Percentiles rank a stretch among this genome's conserved stretches.
Evolutionary conservation across 2,113 vertebrate species (phyloP).

Genomic region (Trinectes maculatus): DNA sequence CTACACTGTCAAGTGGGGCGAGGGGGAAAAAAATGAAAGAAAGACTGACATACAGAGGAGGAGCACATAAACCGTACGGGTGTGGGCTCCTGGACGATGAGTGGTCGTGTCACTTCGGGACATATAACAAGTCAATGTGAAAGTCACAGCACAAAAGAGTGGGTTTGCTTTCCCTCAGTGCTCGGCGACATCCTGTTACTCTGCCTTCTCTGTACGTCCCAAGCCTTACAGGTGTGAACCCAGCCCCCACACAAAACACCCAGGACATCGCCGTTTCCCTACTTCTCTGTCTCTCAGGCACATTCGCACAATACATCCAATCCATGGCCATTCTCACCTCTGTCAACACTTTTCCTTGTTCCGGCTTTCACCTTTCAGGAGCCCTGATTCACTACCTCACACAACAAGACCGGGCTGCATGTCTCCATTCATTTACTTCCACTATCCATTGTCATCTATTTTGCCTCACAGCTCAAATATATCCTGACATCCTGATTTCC

Average conservation of each 20-base stretch:
- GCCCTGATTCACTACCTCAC: slow-evolving; percentile 5
- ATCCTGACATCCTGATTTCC: not conserved
- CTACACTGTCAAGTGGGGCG: slow-evolving; percentile 22
- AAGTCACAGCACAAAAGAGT: not conserved
- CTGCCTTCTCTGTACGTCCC: not conserved
- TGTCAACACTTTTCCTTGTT: slow-evolving; percentile 23
- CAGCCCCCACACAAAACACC: not conserved
- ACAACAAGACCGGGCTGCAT: not conserved
- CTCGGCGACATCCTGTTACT: no score
- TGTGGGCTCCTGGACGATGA: slow-evolving; percentile 13
- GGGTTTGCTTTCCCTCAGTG: not conserved
- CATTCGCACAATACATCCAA: slow-evolving; percentile 28
- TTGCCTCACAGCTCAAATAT: no score
- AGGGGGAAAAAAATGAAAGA: no score
- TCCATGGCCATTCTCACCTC: slow-evolving; percentile 45
- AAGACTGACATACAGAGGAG: slow-evolving; percentile 33
- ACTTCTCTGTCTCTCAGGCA: not conserved
- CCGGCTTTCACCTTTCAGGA: slow-evolving; percentile 4
- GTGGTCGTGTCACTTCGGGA: slow-evolving; percentile 7
- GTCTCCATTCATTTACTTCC: not conserved
- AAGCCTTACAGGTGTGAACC: slow-evolving; percentile 38
- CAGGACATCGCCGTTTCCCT: not conserved
- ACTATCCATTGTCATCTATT: not conserved
- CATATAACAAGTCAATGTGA: slow-evolving; percentile 3
- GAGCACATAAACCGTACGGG: slow-evolving; percentile 3